Base-by-base conservation (phyloP, 2,888 invertebrate genomes). In the Dexiosoma caninum region DNA sequence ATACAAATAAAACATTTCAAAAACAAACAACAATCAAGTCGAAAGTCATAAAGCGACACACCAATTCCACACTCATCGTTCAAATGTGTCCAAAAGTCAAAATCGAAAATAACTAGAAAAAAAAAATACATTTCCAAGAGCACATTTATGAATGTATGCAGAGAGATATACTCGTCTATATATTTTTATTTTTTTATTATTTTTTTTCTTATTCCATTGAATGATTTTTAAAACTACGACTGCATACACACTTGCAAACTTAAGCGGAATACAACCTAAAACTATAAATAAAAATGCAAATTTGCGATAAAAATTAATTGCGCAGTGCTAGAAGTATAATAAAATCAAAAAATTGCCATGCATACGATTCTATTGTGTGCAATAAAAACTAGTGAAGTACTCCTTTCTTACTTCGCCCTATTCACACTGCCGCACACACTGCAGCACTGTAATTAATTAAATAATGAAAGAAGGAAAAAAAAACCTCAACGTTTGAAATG, bases 251-350 rank as follows among this genome's bases (percentile, higher is more conserved):
- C n/a, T 27, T 27, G 35, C 32, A 49, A 67, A 67, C 37, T 27
- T 51, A 59, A 62, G 62, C 59, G 42, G 59, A 75, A 35, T 69
- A 51, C 55, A 77, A 81, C 72, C 72, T 77, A 81, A 81, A 81
- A 81, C 81, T 81, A 81, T 81, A 81, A 81, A 81, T 81, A 81
- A 81, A 75, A 81, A 81, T 81, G 81, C 81, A 81, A 85, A 85
- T 86, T 87, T 86, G 87, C 86, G 88, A 88, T 88, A 88, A 88
- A 87, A 87, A 88, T 88, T 87, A 88, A 88, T 87, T 88, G 87
- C 88, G 88, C 88, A 87, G 88, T 84, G 83, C 83, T 67, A 77
- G 75, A 66, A 77, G 49, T 77, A 62, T 69, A 81, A 81, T 81
- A 77, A 81, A 81, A 81, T 77, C 77, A 72, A 77, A n/a, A 77